Evolutionary conservation across 2,888 invertebrate genomes (phyloP).

Genomic region (Spicauda simplicius): DNA sequence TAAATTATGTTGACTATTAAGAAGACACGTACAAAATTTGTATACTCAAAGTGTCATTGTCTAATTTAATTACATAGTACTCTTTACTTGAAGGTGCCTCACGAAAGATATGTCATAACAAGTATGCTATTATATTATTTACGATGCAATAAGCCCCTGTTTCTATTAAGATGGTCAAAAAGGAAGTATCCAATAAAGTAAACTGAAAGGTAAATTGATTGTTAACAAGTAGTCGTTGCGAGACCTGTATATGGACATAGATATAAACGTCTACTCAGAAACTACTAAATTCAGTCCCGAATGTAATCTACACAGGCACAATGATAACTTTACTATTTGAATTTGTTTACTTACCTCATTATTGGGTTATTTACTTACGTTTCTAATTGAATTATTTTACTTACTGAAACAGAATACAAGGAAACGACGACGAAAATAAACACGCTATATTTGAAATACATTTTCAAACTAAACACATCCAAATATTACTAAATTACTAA

Average conservation of each 20-base stretch:
- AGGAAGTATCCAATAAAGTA: slow-evolving; percentile 9
- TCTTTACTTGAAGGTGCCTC: no score
- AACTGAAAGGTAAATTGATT: background rate
- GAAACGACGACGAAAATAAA: slow-evolving; percentile 48
- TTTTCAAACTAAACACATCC: slow-evolving; percentile 36
- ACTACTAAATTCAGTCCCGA: background rate
- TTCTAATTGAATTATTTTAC: slow-evolving; percentile 37
- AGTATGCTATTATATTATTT: background rate
- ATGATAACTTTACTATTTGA: background rate
- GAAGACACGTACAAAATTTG: no score
- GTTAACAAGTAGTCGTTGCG: background rate
- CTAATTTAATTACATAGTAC: no score
- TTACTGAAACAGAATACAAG: slow-evolving; percentile 53
- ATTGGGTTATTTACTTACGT: background rate
- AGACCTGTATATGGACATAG: no score
- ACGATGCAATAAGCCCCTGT: background rate
- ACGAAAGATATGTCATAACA: no score
- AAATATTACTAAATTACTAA: background rate
- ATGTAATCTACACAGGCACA: background rate
- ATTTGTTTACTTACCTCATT: background rate
- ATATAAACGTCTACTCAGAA: no score
- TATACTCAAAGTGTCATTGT: no score
- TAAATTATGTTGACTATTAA: no score
- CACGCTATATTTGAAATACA: slow-evolving; percentile 49
- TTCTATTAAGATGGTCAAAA: slow-evolving; percentile 1